A percentile compares a stretch with the other conserved stretches of the same genome.
Conservation (phyloP, 2,888 invertebrate species). For the Rotaria macrura region DNA sequence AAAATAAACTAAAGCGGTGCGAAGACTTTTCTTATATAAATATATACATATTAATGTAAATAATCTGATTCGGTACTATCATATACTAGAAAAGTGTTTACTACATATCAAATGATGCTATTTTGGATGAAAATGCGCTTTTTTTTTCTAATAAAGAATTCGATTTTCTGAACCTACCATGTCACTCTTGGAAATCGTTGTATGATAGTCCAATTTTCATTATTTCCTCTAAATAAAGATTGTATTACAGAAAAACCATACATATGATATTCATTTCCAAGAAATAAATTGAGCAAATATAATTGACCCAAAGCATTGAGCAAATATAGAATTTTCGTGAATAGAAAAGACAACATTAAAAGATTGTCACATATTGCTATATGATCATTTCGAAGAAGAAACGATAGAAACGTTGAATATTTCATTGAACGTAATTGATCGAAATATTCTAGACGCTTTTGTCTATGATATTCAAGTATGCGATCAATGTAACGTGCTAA, state of each 20-base stretch:
- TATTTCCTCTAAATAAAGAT: constrained; percentile 27
- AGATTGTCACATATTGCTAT: background rate
- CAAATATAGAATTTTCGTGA: constrained; percentile 27
- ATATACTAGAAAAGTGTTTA: too few species aligned
- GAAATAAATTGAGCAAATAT: constrained; percentile 30
- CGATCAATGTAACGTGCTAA: constrained; percentile 28
- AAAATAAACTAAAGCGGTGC: too few species aligned
- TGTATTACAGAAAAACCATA: constrained; percentile 28
- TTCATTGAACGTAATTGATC: constrained; percentile 1
- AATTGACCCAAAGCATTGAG: constrained; percentile 31
- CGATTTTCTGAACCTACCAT: background rate
- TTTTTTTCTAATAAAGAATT: too few species aligned
- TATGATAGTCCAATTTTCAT: constrained; percentile 24
- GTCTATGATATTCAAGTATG: constrained; percentile 23
- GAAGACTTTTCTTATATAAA: too few species aligned
- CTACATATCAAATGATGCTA: too few species aligned
- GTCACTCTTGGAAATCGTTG: constrained; percentile 29
- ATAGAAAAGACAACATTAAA: constrained; percentile 22
- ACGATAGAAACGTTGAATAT: constrained; percentile 5
- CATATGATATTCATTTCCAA: constrained; percentile 31
- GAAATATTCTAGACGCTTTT: constrained; percentile 18
- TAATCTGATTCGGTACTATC: too few species aligned
- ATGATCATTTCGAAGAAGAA: constrained; percentile 13
- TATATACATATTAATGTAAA: too few species aligned
- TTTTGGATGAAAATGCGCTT: too few species aligned